Percentiles rank a stretch among this genome's conserved stretches.
phyloP scores from a whole-genome alignment of 2,113 vertebrate genomes.

The Morone saxatilis region DNA sequence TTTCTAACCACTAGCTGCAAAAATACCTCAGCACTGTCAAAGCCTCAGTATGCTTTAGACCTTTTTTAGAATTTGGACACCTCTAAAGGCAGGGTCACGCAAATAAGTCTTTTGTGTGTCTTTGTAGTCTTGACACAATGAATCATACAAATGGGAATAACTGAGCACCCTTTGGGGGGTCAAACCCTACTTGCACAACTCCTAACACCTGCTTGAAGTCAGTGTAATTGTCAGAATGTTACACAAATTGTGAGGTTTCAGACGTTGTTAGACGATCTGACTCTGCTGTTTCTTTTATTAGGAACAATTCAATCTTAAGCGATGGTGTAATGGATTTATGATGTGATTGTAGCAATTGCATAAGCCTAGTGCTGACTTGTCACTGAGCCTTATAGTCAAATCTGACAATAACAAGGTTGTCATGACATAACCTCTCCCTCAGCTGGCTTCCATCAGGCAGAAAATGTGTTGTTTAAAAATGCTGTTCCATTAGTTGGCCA shows the following conservation, averaged over 20 bases:
- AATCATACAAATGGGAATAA: no score
- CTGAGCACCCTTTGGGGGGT: no score
- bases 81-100: no score
- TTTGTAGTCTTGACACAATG: no score
- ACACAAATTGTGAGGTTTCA: no score
- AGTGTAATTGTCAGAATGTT: no score
- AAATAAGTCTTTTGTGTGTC: no score
- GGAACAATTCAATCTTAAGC: neutral
- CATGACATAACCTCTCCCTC: neutral
- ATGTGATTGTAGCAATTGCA: neutral
- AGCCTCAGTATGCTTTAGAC: no score
- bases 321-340: neutral
- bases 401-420: neutral
- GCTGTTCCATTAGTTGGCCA: neutral
- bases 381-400: neutral
- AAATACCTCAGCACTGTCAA: no score
- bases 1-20: neutral
- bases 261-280: neutral
- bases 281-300: neutral
- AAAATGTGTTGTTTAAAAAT: constrained; percentile 26
- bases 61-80: no score
- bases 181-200: no score
- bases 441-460: neutral
- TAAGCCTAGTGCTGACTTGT: neutral
- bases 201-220: no score